Base-by-base conservation (phyloP, 2,888 invertebrate species). In the Chironomus tentans region DNA sequence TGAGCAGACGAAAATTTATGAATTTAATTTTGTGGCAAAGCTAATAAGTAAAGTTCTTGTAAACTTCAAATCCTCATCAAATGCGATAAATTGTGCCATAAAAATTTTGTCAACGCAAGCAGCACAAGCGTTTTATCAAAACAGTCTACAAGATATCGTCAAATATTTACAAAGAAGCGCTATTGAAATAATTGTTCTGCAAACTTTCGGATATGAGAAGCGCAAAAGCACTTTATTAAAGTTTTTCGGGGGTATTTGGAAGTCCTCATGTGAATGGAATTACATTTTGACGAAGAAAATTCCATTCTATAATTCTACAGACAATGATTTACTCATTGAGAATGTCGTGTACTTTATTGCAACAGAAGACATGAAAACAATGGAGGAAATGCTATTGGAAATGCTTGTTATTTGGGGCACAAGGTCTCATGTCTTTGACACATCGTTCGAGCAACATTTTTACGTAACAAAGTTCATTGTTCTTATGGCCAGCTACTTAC, bases 331-430 rank as follows among this genome's bases (percentile, higher is more conserved):
- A 7, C 81, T 91, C 2, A 82, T 88, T 0, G 85, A 86, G 69
- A 90, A 90, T 79, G 82, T 92, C 0, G 82, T 91, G 1, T 84
- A 85, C 3, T 93, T 90, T 79, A 80, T 93, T 0, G 84, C 87
- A 0, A 82, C 83, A 6, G 81, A 78, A 50, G 78, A 77, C 4
- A 80, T 81, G 0, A 82, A 85, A 10, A 10, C 78, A 1, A 79
- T 87, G 21, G 79, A 82, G 4, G 83, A 85, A 22, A 80, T 91
- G 47, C 81, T 88, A 2, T 77, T 86, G 0, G 87, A 88, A 78
- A 80, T 93, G 47, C 79, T 90, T 2, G 85, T 85, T 0, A 85
- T 90, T 13, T 94, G 94, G 94, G 85, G 90, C 0, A 89, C 90
- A 79, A 88, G 88, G 22, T 87, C 87, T 72, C 85, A 88, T 0